Percentiles rank a stretch among this genome's conserved stretches.
phyloP scores from a whole-genome alignment of 2,888 invertebrate genomes.

The Pyrgus malvae region DNA sequence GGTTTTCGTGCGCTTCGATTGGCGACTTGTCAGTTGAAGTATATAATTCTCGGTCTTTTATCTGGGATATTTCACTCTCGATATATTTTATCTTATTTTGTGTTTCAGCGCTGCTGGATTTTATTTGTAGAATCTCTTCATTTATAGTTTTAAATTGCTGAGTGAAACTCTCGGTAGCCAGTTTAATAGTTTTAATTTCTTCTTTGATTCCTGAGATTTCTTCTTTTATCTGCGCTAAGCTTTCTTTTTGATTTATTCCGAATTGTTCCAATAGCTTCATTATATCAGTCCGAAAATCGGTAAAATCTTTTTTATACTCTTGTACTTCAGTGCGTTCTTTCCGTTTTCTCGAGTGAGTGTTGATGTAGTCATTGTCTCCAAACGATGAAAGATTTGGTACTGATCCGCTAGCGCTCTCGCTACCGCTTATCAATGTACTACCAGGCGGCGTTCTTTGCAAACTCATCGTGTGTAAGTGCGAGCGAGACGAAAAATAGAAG shows the following conservation, averaged over 20 bases:
- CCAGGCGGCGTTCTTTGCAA: conserved; percentile 15
- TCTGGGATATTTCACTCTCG: background rate
- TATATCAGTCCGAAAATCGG: background rate
- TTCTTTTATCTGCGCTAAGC: conserved; percentile 16
- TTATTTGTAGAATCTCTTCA: background rate
- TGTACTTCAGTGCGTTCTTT: background rate
- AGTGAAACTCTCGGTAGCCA: background rate
- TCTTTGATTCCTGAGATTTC: conserved; percentile 10
- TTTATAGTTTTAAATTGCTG: background rate
- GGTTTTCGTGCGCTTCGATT: conserved; percentile 26
- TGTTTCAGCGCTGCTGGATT: background rate
- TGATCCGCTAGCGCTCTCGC: conserved; percentile 8
- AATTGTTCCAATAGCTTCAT: background rate
- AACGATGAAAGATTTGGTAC: background rate
- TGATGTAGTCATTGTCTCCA: background rate
- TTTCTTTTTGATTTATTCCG: conserved; percentile 16
- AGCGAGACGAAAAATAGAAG: conserved; percentile 13
- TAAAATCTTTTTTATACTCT: background rate
- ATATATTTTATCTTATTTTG: background rate
- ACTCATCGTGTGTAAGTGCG: conserved; percentile 12
- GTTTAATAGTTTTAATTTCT: background rate
- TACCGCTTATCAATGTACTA: conserved; percentile 3
- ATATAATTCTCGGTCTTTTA: conserved; percentile 2
- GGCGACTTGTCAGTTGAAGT: conserved; percentile 26
- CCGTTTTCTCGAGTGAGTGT: background rate